phyloP scores from a whole-genome alignment of 1,140 invertebrate genomes.

The Elysia chlorotica region DNA sequence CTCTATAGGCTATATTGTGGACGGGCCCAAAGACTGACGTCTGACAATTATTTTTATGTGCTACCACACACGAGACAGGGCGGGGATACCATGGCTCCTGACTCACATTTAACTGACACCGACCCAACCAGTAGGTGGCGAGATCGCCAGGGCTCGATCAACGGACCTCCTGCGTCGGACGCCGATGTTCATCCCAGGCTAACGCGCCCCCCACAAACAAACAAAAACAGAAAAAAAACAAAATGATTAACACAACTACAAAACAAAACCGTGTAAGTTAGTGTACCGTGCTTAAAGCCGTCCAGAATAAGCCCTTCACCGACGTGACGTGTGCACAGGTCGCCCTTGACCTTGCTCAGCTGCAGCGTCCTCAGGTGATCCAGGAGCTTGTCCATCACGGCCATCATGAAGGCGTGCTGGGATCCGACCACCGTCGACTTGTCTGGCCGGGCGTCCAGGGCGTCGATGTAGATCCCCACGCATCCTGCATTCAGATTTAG shows the following conservation, averaged over 20 bases:
- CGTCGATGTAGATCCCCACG: constrained; percentile 13
- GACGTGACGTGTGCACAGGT: not conserved
- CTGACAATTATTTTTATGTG: too few species aligned
- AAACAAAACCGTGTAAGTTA: too few species aligned
- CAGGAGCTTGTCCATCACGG: constrained; percentile 11
- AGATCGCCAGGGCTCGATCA: too few species aligned
- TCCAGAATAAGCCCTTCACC: constrained; percentile 10
- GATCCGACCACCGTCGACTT: constrained; percentile 8
- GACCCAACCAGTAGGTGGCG: too few species aligned
- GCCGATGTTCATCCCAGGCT: too few species aligned
- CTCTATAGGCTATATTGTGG: too few species aligned
- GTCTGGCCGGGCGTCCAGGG: constrained; percentile 16
- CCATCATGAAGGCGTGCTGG: constrained; percentile 21
- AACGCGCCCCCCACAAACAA: not conserved
- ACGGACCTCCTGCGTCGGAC: too few species aligned
- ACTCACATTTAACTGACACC: too few species aligned
- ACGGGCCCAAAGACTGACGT: too few species aligned
- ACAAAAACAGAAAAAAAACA: not conserved
- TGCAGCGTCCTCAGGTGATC: constrained; percentile 2
- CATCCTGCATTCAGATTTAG: not conserved
- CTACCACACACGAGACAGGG: too few species aligned
- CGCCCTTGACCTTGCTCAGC: constrained; percentile 11
- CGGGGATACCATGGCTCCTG: too few species aligned
- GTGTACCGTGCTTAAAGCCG: constrained; percentile 11
- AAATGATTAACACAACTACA: not conserved